A percentile compares a stretch with the other conserved stretches of the same genome.
phyloP scores from a whole-genome alignment of 2,888 invertebrate species.

The Lysandra bellargus region DNA sequence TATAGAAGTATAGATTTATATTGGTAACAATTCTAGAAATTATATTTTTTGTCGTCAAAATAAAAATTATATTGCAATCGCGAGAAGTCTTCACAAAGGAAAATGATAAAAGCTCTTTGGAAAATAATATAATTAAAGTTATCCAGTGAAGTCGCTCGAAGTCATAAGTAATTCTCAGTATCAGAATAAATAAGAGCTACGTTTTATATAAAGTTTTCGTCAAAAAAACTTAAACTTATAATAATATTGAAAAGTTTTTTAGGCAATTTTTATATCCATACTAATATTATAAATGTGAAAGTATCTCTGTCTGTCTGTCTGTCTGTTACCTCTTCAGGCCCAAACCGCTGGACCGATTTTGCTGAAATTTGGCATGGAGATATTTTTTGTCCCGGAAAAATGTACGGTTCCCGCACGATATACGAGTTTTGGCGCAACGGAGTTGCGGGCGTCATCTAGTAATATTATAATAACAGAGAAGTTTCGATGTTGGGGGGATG shows the following conservation, averaged over 20 bases:
- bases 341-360: too few species aligned
- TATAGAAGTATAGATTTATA: neutral
- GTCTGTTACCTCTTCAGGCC: too few species aligned
- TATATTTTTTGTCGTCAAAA: neutral
- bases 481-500: too few species aligned
- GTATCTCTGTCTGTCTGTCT: too few species aligned
- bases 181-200: neutral
- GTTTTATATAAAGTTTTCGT: neutral
- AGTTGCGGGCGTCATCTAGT: too few species aligned
- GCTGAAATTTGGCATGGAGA: too few species aligned
- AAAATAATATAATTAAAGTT: neutral
- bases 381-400: too few species aligned
- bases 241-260: neutral
- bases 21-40: neutral
- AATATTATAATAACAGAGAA: neutral
- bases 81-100: neutral
- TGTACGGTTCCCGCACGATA: too few species aligned
- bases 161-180: neutral
- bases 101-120: neutral
- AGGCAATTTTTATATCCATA: neutral
- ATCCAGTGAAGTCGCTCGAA: neutral
- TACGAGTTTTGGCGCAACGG: too few species aligned
- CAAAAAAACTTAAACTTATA: neutral
- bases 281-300: too few species aligned
- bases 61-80: neutral